phyloP scores from a whole-genome alignment of 2,888 invertebrate genomes.

The Allacma fusca region DNA sequence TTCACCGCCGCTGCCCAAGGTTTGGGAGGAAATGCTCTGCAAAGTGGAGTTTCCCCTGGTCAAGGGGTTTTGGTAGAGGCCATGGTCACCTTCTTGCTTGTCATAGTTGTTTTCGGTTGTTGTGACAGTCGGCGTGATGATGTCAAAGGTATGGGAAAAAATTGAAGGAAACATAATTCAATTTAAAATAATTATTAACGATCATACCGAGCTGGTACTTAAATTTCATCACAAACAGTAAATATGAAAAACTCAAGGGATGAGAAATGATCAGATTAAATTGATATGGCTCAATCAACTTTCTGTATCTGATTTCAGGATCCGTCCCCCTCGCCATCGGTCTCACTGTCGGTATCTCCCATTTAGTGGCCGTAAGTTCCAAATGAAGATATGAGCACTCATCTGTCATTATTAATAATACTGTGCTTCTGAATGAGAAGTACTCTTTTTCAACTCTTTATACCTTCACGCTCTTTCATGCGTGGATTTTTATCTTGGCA shows the following conservation, averaged over 20 bases:
- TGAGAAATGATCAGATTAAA: too few species aligned
- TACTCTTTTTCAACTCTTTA: too few species aligned
- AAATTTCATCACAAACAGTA: too few species aligned
- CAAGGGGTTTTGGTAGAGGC: conserved; percentile 59
- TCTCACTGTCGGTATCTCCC: conserved; percentile 83
- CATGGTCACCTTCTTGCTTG: conserved; percentile 59
- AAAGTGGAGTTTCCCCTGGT: conserved; percentile 45
- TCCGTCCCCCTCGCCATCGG: conserved; percentile 89
- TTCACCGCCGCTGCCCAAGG: conserved; percentile 33
- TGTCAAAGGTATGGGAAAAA: conserved; percentile 55
- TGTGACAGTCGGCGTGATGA: conserved; percentile 60
- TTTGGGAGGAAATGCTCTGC: conserved; percentile 56
- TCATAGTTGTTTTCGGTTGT: conserved; percentile 59
- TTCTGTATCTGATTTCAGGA: conserved; percentile 63
- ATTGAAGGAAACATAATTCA: too few species aligned
- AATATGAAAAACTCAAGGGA: too few species aligned
- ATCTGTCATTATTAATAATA: background rate
- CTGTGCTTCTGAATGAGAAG: too few species aligned
- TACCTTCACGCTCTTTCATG: too few species aligned
- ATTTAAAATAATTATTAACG: too few species aligned
- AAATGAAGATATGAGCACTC: background rate
- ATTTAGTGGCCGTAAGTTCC: conserved; percentile 82
- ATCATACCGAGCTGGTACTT: too few species aligned
- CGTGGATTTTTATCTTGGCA: too few species aligned
- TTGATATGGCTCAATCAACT: too few species aligned